phyloP scores from a whole-genome alignment of 1,140 invertebrate genomes.

The Musca vetustissima region DNA sequence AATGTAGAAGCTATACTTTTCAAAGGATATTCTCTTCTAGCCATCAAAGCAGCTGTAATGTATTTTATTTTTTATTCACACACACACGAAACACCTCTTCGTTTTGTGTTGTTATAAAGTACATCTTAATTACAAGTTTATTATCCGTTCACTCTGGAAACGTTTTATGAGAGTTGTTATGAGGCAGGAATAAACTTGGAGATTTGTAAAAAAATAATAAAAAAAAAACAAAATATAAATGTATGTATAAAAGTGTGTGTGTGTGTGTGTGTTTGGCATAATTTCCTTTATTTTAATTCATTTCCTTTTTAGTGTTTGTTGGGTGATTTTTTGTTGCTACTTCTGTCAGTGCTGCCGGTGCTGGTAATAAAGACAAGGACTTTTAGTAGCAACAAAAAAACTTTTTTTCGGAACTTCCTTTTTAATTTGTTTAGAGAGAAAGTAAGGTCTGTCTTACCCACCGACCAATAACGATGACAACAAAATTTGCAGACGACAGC shows the following conservation, averaged over 20 bases:
- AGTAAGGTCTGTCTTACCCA: too few species aligned
- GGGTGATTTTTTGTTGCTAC: too few species aligned
- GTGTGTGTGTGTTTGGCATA: constrained; percentile 10
- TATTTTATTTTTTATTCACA: too few species aligned
- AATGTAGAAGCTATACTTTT: too few species aligned
- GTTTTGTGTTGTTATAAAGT: too few species aligned
- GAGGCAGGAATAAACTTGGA: not conserved
- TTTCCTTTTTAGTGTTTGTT: constrained; percentile 2
- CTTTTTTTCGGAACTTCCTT: not conserved
- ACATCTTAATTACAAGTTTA: constrained; percentile 11
- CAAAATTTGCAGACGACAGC: too few species aligned
- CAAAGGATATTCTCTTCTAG: too few species aligned
- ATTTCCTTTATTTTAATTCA: constrained; percentile 24
- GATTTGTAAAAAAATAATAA: not conserved
- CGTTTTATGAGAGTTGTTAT: not conserved
- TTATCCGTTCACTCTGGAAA: constrained; percentile 8
- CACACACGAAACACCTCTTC: too few species aligned
- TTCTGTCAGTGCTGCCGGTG: too few species aligned
- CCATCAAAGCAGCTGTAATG: too few species aligned
- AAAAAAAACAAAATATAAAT: not conserved
- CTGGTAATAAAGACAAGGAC: too few species aligned
- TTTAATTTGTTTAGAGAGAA: constrained; percentile 9
- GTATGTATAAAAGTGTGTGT: not conserved
- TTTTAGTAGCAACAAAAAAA: not conserved
- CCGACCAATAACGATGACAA: too few species aligned